Base-by-base conservation (phyloP, 1,140 invertebrate genomes). In the Polypedilum pembai region DNA sequence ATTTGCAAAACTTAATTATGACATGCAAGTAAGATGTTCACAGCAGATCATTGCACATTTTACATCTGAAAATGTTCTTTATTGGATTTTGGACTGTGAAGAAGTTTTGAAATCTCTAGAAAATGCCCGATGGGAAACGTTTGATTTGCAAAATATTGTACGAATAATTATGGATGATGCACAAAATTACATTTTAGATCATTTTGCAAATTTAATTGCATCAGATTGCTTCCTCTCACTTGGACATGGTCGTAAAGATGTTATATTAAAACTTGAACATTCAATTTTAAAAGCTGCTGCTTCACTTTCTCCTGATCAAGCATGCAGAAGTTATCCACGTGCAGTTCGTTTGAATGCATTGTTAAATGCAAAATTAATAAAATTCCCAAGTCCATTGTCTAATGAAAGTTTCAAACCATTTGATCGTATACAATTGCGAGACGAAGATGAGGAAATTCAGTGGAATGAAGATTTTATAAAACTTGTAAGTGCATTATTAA, bases 11-110 rank as follows among this genome's bases (percentile, higher is more conserved):
- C 81, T 95, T 69, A 92, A 93, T 0, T 85, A 89, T 40, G 92
- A 94, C 78, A 83, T 95, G 0, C 85, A 93, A 75, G 90, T 94
- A 45, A 92, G 93, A 80, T 92, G 91, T 78, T 88, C 91, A 78
- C 91, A 93, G 76, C 91, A 92, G 77, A 87, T 93, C 24, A 87
- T 91, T 83, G 88, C 73, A 83, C 87, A 82, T 75, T 76, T 82
- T 88, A 86, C 85, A 24, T 82, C 85, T 5, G 87, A 89, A 76
- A 88, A 87, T 76, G 85, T 90, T 24, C 80, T 90, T 63, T 87
- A 89, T 77, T 88, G 86, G 10, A 86, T 89, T 77, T 85, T 91
- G 79, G 86, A 88, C 74, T 91, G 90, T 79, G 90, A 92, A 77
- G 87, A 89, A 78, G 78, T 92, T 0, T 79, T 91, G 41, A 86